Base-by-base conservation (phyloP, 1,140 invertebrate species). In the Drosophila miranda region DNA sequence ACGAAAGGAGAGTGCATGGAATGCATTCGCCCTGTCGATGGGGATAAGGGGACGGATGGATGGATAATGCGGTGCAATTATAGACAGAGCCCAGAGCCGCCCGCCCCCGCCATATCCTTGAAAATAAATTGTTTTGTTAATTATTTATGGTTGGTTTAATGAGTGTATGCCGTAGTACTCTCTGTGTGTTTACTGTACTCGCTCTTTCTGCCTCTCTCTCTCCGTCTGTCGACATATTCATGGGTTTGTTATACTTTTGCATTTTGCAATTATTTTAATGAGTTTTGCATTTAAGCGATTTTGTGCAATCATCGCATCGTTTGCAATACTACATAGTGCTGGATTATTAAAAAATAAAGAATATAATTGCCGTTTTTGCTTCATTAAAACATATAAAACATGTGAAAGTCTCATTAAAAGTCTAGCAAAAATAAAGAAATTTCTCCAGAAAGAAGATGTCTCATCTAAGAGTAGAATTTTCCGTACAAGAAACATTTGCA, bases 91-190 rank as follows among this genome's bases (percentile, higher is more conserved):
- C 38, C 7, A 11, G 30, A 50, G n/a, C 43, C 44, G 13, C 26
- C 50, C 16, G 13, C 2, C 50, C 14, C 46, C 54, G 42, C 49
- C 45, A 50, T 78, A 89, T 89, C 87, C 87, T 89, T 89, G 87
- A 89, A 89, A 89, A 89, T 89, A 89, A 89, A 89, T 89, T 89
- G 87, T 89, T 89, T 87, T 89, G 80, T 89, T 89, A 89, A 89
- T 89, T 89, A 89, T 89, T 89, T 89, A 89, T 89, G 87, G 81
- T 86, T 79, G 81, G 87, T 86, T 89, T 89, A 89, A 89, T 89
- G 87, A 89, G 81, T 87, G 77, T 86, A 69, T 78, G 57, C 41
- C 59, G 26, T 38, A 21, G 26, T 38, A 21, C 34, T 28, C 34
- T 21, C 19, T 49, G 54, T 44, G 34, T 28, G 51, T 49, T 26